These are phyloP conservation scores for Corbicula japonica DNA, from an alignment of 2,888 invertebrate species.

Conservation along the genomic window DNA sequence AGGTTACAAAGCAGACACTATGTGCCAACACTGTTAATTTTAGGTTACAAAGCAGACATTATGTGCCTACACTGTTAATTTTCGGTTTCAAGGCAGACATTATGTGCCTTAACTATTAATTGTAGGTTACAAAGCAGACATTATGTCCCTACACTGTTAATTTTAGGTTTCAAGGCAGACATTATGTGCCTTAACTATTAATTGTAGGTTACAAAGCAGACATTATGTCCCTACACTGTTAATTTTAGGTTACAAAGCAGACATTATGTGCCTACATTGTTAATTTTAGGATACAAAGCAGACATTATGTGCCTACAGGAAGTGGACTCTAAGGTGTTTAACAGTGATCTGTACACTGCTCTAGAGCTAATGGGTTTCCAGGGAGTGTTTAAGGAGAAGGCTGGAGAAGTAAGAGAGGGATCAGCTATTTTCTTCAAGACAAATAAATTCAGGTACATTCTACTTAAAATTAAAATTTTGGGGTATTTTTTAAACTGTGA, in stretches of 20 bases:
- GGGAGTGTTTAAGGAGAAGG: conserved; percentile 79
- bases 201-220: conserved; percentile 24
- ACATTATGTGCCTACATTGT: background rate
- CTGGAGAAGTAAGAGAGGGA: conserved; percentile 92
- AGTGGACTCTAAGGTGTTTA: conserved; percentile 93
- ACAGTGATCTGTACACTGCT: conserved; percentile 89
- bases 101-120: no score
- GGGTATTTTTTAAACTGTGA: no score
- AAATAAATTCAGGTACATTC: conserved; percentile 89
- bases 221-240: no score
- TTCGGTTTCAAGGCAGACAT: conserved; percentile 23
- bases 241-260: no score
- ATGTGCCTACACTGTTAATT: no score
- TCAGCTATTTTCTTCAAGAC: conserved; percentile 92
- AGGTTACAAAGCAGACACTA: conserved; percentile 29
- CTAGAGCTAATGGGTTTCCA: conserved; percentile 88
- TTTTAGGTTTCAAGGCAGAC: conserved; percentile 27
- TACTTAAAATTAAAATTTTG: no score
- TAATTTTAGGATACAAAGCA: conserved; percentile 92
- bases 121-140: conserved; percentile 25
- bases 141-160: background rate
- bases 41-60: conserved; percentile 26
- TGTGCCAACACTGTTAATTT: background rate
- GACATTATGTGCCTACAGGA: conserved; percentile 97
- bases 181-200: no score